These are phyloP conservation scores for Chaetophractus vellerosus DNA, from an alignment of 2,797 vertebrate genomes.

Conservation along the genomic window DNA sequence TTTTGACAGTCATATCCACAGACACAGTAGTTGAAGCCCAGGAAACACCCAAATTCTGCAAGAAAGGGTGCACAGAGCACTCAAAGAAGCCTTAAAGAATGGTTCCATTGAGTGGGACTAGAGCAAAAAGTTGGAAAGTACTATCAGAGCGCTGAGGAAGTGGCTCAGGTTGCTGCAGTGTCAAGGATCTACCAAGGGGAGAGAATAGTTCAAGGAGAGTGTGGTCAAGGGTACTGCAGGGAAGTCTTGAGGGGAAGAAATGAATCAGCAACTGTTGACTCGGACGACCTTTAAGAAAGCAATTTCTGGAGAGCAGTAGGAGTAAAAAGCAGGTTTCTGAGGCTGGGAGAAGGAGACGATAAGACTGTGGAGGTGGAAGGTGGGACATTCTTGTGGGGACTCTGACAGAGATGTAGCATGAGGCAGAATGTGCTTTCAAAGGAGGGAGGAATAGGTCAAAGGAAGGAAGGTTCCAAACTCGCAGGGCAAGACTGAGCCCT, in stretches of 20 bases:
- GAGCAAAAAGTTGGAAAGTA: background rate
- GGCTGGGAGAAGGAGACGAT: background rate
- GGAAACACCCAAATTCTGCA: background rate
- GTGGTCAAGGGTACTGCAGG: background rate
- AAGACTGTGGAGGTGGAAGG: slow-evolving; percentile 37
- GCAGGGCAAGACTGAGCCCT: background rate
- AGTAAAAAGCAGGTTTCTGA: background rate
- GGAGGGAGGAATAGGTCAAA: background rate
- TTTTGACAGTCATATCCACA: background rate
- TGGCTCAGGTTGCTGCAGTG: too few relatives aligned
- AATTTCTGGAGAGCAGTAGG: slow-evolving; percentile 68
- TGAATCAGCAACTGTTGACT: slow-evolving; percentile 57
- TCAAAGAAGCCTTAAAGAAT: background rate
- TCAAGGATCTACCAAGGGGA: background rate
- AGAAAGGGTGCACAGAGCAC: background rate
- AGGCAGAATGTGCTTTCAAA: background rate
- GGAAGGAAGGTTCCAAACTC: background rate
- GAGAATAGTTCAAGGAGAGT: background rate
- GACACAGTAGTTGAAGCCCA: background rate
- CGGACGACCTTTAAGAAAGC: slow-evolving; percentile 70
- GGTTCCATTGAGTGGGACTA: background rate
- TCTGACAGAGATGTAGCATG: background rate
- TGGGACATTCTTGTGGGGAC: background rate
- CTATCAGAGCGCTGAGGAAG: background rate
- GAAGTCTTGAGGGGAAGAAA: background rate